Evolutionary conservation across 2,113 vertebrate genomes (phyloP), one percentile per base, ranked within the genome.

Genomic region (Anhinga rufa): DNA sequence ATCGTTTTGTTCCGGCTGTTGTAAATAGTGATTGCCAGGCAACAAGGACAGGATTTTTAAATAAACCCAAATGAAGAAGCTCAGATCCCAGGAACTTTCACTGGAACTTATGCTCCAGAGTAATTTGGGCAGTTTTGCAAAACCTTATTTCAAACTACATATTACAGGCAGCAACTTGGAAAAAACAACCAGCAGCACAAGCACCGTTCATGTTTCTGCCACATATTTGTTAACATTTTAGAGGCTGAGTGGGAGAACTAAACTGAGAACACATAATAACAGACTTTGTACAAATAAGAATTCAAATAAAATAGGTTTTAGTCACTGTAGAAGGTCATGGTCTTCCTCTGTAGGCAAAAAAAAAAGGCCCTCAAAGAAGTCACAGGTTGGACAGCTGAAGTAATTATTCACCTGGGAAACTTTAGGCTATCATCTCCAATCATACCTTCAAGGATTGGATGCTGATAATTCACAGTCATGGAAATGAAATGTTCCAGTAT

Each of bases 391-490:
- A 87, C 91, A 94, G 69, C 44, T 91, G 49, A 64, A 89, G 88
- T n/a, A 79, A 93, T 97, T 87, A 94, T 57, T 94, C 88, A 96
- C 80, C 74, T 58, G 49, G 80, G 86, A 91, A 94, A 91, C 70
- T 95, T 82, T 40, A 84, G 70, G 80, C 74, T 92, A 85, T 94
- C 93, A 93, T 95, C 92, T 89, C 77, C 58, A 82, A 87, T 91
- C 83, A 62, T 28, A 85, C 74, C 83, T 87, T 94, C 95, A 94
- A 95, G 91, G 95, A 91, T 94, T 85, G 86, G 57, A 54, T 82
- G 86, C 88, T 92, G 95, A 94, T 96, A 95, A 94, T 61, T 95
- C 95, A 95, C 69, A 89, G 82, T 36, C 93, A 86, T 92, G 83
- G 88, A 93, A 96, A 90, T 86, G 8, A 96, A 96, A 96, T 49